A percentile compares a stretch with the other conserved stretches of the same genome.
These are phyloP conservation scores for Anolis apletophallus DNA, from an alignment of 2,797 vertebrate genomes.

Conservation along the genomic window DNA sequence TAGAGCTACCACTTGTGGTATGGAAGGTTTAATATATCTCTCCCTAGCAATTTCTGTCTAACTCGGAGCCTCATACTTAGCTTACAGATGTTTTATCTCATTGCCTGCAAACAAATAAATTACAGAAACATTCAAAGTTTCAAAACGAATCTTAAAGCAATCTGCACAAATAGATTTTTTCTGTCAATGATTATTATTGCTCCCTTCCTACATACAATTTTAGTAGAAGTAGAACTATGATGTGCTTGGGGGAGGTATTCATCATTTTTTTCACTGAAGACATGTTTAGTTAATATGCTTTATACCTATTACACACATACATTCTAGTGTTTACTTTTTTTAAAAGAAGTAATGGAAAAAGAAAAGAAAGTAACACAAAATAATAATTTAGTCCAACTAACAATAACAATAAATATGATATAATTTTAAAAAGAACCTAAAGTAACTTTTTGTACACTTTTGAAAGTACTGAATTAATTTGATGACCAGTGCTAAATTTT, in stretches of 20 bases:
- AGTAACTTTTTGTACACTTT: background rate
- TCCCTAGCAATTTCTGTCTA: background rate
- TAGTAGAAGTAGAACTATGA: too few relatives aligned
- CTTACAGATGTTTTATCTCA: background rate
- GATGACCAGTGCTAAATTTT: background rate
- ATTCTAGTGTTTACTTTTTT: too few relatives aligned
- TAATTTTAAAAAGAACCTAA: background rate
- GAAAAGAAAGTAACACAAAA: background rate
- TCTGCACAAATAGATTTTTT: too few relatives aligned
- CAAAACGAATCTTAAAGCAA: too few relatives aligned
- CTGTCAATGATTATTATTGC: too few relatives aligned
- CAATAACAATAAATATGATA: background rate
- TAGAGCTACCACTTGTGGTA: background rate
- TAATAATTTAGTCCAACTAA: background rate
- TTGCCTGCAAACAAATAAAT: background rate
- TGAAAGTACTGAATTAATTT: background rate
- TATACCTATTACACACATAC: too few relatives aligned
- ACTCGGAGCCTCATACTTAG: background rate
- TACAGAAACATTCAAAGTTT: too few relatives aligned
- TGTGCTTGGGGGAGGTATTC: too few relatives aligned
- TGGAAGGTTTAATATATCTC: background rate
- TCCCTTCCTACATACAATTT: too few relatives aligned
- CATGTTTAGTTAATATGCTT: too few relatives aligned
- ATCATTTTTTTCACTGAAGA: too few relatives aligned
- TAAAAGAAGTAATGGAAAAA: background rate